phyloP scores from a whole-genome alignment of 2,888 invertebrate species.

The Erynnis tages region DNA sequence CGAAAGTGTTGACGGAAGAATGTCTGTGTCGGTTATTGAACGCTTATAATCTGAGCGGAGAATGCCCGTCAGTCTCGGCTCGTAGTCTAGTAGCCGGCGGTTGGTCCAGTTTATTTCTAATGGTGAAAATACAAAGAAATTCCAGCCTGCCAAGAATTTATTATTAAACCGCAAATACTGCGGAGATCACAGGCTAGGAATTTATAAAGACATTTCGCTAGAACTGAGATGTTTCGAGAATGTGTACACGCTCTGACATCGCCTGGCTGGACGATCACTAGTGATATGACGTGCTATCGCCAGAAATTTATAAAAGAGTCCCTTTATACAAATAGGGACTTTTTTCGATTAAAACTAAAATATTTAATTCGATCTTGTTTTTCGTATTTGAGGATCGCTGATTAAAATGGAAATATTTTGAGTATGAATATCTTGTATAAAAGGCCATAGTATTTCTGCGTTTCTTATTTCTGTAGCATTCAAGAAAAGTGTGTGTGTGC shows the following conservation, averaged over 20 bases:
- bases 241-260: constrained; percentile 8
- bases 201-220: constrained; percentile 27
- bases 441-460: too few relatives aligned
- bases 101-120: constrained; percentile 25
- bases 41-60: constrained; percentile 17
- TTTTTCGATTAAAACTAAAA: too few relatives aligned
- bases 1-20: constrained; percentile 19
- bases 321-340: too few relatives aligned
- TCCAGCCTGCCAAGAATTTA: constrained; percentile 28
- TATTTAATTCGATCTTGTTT: too few relatives aligned
- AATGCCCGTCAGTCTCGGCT: constrained; percentile 14
- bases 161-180: constrained; percentile 26
- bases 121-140: constrained; percentile 27
- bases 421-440: too few relatives aligned
- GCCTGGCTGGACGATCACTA: not conserved
- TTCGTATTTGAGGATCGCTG: too few relatives aligned
- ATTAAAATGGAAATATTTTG: too few relatives aligned
- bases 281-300: not conserved
- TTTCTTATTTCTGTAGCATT: too few relatives aligned
- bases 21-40: constrained; percentile 17
- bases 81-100: constrained; percentile 2
- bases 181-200: constrained; percentile 24
- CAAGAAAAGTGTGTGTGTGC: too few relatives aligned
- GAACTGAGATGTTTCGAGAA: constrained; percentile 26
- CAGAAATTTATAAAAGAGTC: not conserved